Base-by-base conservation (phyloP, 2,113 vertebrate genomes). In the Tragelaphus scriptus region DNA sequence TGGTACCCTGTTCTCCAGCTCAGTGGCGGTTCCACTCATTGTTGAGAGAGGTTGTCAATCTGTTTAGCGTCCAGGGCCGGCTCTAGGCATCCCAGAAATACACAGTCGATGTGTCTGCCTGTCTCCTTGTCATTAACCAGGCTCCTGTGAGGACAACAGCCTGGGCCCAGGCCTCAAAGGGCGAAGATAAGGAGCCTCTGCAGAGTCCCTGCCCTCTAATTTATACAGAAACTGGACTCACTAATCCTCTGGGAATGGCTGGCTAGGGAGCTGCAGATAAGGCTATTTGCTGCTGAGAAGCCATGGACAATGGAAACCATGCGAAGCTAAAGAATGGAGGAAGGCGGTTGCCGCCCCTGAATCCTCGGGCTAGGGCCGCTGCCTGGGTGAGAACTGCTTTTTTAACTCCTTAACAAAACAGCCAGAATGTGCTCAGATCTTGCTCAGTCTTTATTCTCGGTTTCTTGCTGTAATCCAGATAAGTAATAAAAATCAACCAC, bases 401-500 rank as follows among this genome's bases (percentile, higher is more conserved):
- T 77, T 84, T 56, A 61, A 36, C 36, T 40, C 61, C 30, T 82
- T 51, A 68, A 95, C 88, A 93, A 40, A 2, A 9, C 59, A 94
- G 88, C 61, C 40, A 79, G 47, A 88, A 95, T 59, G 8, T 36
- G 58, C 88, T 90, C 95, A 91, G 36, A 32, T 97, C 85, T 94
- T 56, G 94, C 77, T 96, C 91, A 94, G 55, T 96, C 92, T 98
- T 98, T 98, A 98, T 98, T 98, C 92, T 97, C 3, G 1, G 65
- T 97, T 95, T 91, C 90, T 98, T 95, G 95, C 93, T 98, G 91
- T 98, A 96, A 96, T 91, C 96, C 97, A 96, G 97, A 91, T 98
- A 96, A 97, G 93, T 91, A 97, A 98, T 98, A 98, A 98, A 98
- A 98, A 97, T 63, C 97, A 98, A 91, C 61, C 89, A 94, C 95